Conservation (phyloP, 23 tunicate genomes). For the Trididemnum nubilum region DNA sequence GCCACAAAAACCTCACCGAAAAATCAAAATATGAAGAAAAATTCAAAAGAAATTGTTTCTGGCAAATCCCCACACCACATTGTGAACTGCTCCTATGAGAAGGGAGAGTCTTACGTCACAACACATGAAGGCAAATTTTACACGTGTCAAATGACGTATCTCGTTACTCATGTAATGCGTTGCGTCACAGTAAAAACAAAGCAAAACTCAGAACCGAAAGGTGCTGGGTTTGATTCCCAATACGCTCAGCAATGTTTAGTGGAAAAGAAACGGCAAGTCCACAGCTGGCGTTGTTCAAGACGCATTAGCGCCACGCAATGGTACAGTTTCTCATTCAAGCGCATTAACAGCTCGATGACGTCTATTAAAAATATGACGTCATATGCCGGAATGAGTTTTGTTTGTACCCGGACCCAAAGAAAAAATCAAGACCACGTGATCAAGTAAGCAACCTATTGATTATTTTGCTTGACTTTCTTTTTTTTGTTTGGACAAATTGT, state of each 20-base stretch:
- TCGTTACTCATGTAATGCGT: slow-evolving; percentile 1
- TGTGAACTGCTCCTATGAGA: background rate
- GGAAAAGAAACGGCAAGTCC: background rate
- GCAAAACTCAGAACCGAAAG: background rate
- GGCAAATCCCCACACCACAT: background rate
- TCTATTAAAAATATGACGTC: background rate
- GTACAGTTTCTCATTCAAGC: slow-evolving; percentile 14
- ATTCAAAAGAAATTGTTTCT: background rate
- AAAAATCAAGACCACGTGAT: background rate
- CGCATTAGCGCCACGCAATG: slow-evolving; percentile 3
- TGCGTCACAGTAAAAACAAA: background rate
- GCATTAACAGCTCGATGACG: background rate
- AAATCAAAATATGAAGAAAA: background rate
- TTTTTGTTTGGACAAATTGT: too few relatives aligned
- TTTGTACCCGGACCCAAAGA: background rate
- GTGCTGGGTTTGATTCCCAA: background rate
- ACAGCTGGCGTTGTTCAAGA: slow-evolving; percentile 20
- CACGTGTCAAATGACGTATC: slow-evolving; percentile 13
- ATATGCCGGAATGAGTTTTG: slow-evolving; percentile 17
- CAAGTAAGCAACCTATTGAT: background rate
- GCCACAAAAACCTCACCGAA: background rate
- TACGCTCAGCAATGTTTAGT: slow-evolving; percentile 8
- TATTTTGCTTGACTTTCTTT: too few relatives aligned
- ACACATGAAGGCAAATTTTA: background rate
- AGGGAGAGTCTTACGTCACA: background rate